These are phyloP conservation scores for Masticophis lateralis DNA, from an alignment of 2,797 vertebrate genomes.

Conservation along the genomic window DNA sequence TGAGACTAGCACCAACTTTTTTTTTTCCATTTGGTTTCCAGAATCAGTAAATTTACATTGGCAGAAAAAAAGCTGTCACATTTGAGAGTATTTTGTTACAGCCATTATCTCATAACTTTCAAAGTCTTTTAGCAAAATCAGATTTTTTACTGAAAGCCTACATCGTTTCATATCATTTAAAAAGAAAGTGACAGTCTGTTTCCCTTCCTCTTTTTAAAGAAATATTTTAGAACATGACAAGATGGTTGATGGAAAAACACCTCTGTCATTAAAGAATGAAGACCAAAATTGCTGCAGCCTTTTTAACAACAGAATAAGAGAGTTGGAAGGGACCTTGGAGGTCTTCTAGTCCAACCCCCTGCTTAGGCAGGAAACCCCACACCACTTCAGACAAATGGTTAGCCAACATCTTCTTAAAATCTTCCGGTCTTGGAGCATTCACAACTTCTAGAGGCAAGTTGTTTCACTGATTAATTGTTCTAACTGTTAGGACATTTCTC, in stretches of 20 bases:
- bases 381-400: neutral
- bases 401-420: neutral
- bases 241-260: slow-evolving; percentile 48
- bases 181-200: slow-evolving; percentile 71
- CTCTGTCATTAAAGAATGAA: slow-evolving; percentile 53
- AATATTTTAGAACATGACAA: slow-evolving; percentile 69
- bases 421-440: neutral
- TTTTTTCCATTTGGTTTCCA: slow-evolving; percentile 66
- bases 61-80: slow-evolving; percentile 74
- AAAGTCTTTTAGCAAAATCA: slow-evolving; percentile 73
- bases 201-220: slow-evolving; percentile 41
- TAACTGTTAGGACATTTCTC: neutral
- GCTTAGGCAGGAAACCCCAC: neutral
- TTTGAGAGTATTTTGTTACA: slow-evolving; percentile 73
- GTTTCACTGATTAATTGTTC: neutral
- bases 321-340: neutral
- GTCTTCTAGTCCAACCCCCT: neutral
- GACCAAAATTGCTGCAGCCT: slow-evolving; percentile 45
- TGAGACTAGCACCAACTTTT: slow-evolving; percentile 65
- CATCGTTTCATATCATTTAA: slow-evolving; percentile 72
- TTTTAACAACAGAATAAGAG: slow-evolving; percentile 36
- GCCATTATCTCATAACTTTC: slow-evolving; percentile 74
- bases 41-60: slow-evolving; percentile 70
- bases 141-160: slow-evolving; percentile 70
- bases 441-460: neutral